These are phyloP conservation scores for Siderastrea radians DNA, from an alignment of 92 coral and sea anemone genomes.

Conservation along the genomic window DNA sequence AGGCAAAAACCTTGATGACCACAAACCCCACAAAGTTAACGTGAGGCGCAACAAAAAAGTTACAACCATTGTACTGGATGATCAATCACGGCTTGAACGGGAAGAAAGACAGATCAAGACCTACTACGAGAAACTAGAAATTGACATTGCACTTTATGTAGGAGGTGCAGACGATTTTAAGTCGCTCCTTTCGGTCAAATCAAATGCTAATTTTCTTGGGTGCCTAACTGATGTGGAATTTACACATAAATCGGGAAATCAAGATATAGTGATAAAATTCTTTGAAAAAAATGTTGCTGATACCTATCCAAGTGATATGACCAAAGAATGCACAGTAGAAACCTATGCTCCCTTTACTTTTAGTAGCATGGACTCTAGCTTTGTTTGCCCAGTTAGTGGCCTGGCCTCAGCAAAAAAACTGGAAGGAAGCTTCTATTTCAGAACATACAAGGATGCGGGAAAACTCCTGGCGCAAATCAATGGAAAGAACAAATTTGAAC, in stretches of 20 bases:
- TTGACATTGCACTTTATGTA: constrained; percentile 67
- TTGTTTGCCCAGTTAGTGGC: not conserved
- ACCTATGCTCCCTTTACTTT: constrained; percentile 66
- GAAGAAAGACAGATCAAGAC: constrained; percentile 54
- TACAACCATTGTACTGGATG: constrained; percentile 64
- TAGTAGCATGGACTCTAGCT: constrained; percentile 32
- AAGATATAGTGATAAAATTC: constrained; percentile 2
- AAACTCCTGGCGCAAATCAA: constrained; percentile 42
- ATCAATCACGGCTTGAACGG: not conserved
- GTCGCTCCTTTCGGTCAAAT: constrained; percentile 60
- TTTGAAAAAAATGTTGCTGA: constrained; percentile 24
- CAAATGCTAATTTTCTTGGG: constrained; percentile 74
- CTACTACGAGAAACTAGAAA: constrained; percentile 59
- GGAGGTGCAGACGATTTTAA: constrained; percentile 74
- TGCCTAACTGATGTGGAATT: constrained; percentile 69
- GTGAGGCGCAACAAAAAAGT: constrained; percentile 34
- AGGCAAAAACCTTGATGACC: constrained; percentile 83
- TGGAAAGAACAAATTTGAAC: constrained; percentile 31
- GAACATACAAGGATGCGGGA: constrained; percentile 67
- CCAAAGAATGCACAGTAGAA: constrained; percentile 7
- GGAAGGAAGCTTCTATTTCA: constrained; percentile 61
- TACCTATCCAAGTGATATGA: constrained; percentile 56
- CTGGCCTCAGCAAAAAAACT: not conserved
- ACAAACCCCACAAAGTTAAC: constrained; percentile 59
- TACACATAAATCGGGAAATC: not conserved